Conservation (phyloP, 35 echinoderm and acorn worm species). For the Lytechinus variegatus region DNA sequence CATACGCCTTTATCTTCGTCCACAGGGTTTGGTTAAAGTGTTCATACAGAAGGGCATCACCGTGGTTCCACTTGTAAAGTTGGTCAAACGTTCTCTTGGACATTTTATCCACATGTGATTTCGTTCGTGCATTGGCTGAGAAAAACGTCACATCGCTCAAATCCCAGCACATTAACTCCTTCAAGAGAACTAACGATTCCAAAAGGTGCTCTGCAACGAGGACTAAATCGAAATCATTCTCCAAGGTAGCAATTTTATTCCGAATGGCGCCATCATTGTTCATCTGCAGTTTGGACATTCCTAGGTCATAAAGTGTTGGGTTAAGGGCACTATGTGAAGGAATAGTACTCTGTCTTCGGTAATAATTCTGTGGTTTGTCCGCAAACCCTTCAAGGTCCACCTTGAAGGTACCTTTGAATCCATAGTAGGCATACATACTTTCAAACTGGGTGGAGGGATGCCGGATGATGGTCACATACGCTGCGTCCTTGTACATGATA, state of each 20-base stretch:
- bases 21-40: slow-evolving; percentile 84
- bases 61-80: slow-evolving; percentile 71
- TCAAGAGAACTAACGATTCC: slow-evolving; percentile 69
- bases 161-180: slow-evolving; percentile 86
- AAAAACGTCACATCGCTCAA: slow-evolving; percentile 71
- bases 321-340: slow-evolving; percentile 57
- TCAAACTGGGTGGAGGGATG: slow-evolving; percentile 83
- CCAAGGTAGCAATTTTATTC: slow-evolving; percentile 60
- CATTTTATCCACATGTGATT: slow-evolving; percentile 53
- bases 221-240: slow-evolving; percentile 66
- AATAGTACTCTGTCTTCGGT: neutral
- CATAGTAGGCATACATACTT: slow-evolving; percentile 85
- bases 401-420: slow-evolving; percentile 24
- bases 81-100: slow-evolving; percentile 34
- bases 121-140: slow-evolving; percentile 67
- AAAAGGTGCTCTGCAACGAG: slow-evolving; percentile 74
- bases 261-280: slow-evolving; percentile 18
- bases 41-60: slow-evolving; percentile 78
- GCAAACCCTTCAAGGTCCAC: slow-evolving; percentile 49
- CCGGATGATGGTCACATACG: slow-evolving; percentile 77
- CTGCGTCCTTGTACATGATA: slow-evolving; percentile 66
- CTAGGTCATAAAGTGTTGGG: slow-evolving; percentile 76
- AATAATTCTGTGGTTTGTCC: neutral
- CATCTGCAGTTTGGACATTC: slow-evolving; percentile 43
- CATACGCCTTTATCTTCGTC: slow-evolving; percentile 74